These are phyloP conservation scores for Pseudobourletiella spinata DNA, from an alignment of 1,140 invertebrate species.

Conservation along the genomic window DNA sequence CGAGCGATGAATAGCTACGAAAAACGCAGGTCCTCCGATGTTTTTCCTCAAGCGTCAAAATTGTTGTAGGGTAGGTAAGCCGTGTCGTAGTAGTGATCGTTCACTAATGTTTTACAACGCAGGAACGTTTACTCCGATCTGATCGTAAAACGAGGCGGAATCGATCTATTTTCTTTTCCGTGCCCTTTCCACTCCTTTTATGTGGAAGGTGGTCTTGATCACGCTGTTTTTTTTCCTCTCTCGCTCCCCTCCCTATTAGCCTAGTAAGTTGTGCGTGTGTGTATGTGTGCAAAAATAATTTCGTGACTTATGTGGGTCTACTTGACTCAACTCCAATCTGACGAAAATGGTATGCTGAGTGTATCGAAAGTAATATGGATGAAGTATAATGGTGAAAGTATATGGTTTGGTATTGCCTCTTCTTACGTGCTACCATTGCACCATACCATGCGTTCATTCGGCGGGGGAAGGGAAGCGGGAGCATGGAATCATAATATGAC, in stretches of 20 bases:
- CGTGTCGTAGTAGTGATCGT: background rate
- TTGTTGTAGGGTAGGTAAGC: background rate
- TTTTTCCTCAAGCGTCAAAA: background rate
- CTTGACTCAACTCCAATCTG: too few relatives aligned
- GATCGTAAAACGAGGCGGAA: conserved; percentile 13
- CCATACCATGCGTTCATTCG: too few relatives aligned
- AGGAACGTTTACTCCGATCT: conserved; percentile 1
- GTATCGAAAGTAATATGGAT: too few relatives aligned
- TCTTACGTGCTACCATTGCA: too few relatives aligned
- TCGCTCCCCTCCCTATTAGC: too few relatives aligned
- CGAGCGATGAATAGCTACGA: conserved; percentile 3
- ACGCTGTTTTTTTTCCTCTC: background rate
- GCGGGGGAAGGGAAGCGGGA: too few relatives aligned
- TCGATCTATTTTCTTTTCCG: conserved; percentile 15
- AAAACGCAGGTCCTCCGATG: background rate
- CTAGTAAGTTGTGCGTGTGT: too few relatives aligned
- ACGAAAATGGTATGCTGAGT: too few relatives aligned
- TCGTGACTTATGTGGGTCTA: too few relatives aligned
- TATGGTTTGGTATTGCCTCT: too few relatives aligned
- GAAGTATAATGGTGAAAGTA: too few relatives aligned
- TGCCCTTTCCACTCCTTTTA: conserved; percentile 10
- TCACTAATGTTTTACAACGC: conserved; percentile 1
- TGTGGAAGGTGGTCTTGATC: conserved; percentile 3
- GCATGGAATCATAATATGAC: too few relatives aligned
- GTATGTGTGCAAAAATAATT: conserved; percentile 3